Conservation (phyloP, 2,888 invertebrate species). For the Hydrotaea diabolus region DNA sequence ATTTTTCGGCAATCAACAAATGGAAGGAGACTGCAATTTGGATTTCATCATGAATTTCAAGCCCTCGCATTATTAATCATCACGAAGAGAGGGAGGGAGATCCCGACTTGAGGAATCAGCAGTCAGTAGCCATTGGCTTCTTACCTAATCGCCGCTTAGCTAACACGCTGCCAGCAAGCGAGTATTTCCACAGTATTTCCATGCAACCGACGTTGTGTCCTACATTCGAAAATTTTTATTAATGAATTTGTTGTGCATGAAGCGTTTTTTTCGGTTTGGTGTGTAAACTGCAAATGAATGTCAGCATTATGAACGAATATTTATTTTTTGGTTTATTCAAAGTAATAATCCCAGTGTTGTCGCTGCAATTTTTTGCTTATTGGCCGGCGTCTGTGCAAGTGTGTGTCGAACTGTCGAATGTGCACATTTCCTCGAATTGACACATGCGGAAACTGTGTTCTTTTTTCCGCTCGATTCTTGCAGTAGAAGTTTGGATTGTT, state of each 20-base stretch:
- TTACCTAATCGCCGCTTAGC: neutral
- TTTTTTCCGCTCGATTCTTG: neutral
- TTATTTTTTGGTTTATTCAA: neutral
- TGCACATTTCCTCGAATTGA: slow-evolving; percentile 49
- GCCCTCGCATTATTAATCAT: neutral
- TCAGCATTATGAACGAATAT: slow-evolving; percentile 41
- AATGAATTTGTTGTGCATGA: slow-evolving; percentile 44
- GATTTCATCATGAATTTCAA: neutral
- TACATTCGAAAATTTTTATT: slow-evolving; percentile 41
- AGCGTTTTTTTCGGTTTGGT: slow-evolving; percentile 25
- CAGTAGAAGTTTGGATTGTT: neutral
- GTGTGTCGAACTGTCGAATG: slow-evolving; percentile 32
- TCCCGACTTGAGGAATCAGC: neutral
- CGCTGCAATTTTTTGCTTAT: slow-evolving; percentile 22
- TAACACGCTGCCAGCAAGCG: too few relatives aligned
- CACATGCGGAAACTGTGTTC: slow-evolving; percentile 52
- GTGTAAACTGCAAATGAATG: slow-evolving; percentile 12
- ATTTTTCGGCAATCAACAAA: slow-evolving; percentile 53
- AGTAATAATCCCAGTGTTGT: neutral
- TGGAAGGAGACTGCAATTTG: slow-evolving; percentile 24
- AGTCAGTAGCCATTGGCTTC: neutral
- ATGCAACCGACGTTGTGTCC: slow-evolving; percentile 20
- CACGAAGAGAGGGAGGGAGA: neutral
- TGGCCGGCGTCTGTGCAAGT: too few relatives aligned
- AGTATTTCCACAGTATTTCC: neutral